These are phyloP conservation scores for Agrilus cyanescens DNA, from an alignment of 2,888 invertebrate species.

Conservation along the genomic window DNA sequence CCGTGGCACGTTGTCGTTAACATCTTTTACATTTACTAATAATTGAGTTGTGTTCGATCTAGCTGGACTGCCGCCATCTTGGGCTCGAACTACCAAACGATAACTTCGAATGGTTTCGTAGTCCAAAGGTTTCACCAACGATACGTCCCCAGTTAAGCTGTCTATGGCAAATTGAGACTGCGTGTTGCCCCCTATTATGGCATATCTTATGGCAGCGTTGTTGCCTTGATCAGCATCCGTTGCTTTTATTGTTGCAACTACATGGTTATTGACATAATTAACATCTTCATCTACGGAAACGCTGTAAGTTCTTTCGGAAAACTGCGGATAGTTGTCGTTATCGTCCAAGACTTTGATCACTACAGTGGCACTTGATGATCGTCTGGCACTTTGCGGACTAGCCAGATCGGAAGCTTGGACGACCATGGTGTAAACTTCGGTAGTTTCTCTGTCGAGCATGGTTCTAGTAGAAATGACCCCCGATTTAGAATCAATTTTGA, in stretches of 20 bases:
- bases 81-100: slow-evolving; percentile 82
- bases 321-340: slow-evolving; percentile 90
- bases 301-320: slow-evolving; percentile 79
- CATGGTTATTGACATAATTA: slow-evolving; percentile 70
- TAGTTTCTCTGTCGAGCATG: slow-evolving; percentile 76
- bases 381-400: slow-evolving; percentile 61
- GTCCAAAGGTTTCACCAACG: slow-evolving; percentile 76
- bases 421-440: slow-evolving; percentile 71
- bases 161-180: slow-evolving; percentile 92
- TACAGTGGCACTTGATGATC: slow-evolving; percentile 72
- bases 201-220: slow-evolving; percentile 88
- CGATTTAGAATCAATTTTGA: slow-evolving; percentile 72
- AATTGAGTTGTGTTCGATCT: slow-evolving; percentile 90
- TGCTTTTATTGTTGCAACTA: slow-evolving; percentile 73
- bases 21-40: slow-evolving; percentile 83
- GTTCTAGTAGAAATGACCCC: slow-evolving; percentile 78
- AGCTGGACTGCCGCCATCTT: slow-evolving; percentile 91
- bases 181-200: slow-evolving; percentile 90
- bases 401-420: slow-evolving; percentile 81
- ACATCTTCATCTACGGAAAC: slow-evolving; percentile 82
- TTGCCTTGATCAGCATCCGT: slow-evolving; percentile 85
- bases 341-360: slow-evolving; percentile 76
- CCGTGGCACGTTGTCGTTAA: slow-evolving; percentile 88
- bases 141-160: slow-evolving; percentile 81
- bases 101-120: slow-evolving; percentile 80